These are phyloP conservation scores for Drosophila ambigua DNA, from an alignment of 1,140 invertebrate species.

Conservation along the genomic window DNA sequence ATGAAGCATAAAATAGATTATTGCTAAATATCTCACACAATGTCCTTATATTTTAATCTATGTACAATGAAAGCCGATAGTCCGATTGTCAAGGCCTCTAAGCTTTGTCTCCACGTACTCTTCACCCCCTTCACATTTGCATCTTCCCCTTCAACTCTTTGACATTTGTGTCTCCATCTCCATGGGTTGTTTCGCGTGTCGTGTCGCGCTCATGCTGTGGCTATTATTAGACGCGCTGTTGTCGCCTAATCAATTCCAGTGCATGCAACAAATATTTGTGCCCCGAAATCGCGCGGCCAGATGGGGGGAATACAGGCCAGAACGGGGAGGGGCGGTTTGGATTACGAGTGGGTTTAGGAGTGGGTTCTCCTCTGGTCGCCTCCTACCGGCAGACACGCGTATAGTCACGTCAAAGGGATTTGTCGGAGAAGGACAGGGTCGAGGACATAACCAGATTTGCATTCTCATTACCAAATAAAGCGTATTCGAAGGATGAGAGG, in stretches of 20 bases:
- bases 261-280: constrained; percentile 59
- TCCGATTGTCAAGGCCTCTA: too few relatives aligned
- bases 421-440: constrained; percentile 17
- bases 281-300: constrained; percentile 34
- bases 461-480: constrained; percentile 42
- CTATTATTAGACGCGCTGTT: constrained; percentile 41
- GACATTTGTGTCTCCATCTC: constrained; percentile 7
- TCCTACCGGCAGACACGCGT: constrained; percentile 37
- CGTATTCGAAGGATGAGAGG: background rate
- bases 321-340: background rate
- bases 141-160: background rate
- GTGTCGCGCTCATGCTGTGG: constrained; percentile 40
- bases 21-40: background rate
- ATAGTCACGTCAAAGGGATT: constrained; percentile 53
- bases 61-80: too few relatives aligned
- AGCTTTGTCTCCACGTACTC: too few relatives aligned
- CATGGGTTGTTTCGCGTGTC: constrained; percentile 20
- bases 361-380: constrained; percentile 8
- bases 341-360: background rate
- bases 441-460: constrained; percentile 38
- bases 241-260: constrained; percentile 48
- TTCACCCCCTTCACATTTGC: background rate
- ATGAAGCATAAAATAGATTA: too few relatives aligned
- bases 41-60: too few relatives aligned
- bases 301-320: background rate